A percentile compares a stretch with the other conserved stretches of the same genome.
Conservation (phyloP, 2,888 invertebrate species). For the Eupithecia dodoneata region DNA sequence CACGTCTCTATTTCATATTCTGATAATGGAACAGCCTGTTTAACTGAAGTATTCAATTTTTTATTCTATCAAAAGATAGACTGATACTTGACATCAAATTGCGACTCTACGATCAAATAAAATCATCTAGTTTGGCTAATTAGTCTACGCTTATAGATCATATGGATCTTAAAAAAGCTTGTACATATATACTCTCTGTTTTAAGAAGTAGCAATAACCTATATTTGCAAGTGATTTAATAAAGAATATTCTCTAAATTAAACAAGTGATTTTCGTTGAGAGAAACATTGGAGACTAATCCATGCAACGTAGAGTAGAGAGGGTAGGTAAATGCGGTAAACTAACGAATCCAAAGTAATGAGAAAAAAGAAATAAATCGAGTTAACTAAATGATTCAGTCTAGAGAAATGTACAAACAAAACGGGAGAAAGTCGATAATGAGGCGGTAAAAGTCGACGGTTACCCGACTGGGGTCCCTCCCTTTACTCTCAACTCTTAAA, state of each 20-base stretch:
- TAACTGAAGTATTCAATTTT: not conserved
- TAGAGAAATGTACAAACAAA: conserved; percentile 66
- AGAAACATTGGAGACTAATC: not conserved
- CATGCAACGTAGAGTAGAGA: conserved; percentile 16
- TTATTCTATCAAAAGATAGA: not conserved
- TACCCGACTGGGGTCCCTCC: conserved; percentile 64
- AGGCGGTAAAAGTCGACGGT: conserved; percentile 71
- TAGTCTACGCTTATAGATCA: not conserved
- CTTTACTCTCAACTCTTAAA: conserved; percentile 74
- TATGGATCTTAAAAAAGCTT: not conserved
- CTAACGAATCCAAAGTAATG: conserved; percentile 38
- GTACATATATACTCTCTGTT: not conserved
- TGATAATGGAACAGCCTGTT: not conserved
- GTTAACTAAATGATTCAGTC: conserved; percentile 58
- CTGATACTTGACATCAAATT: not conserved
- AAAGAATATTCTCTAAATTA: not conserved
- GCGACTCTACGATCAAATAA: not conserved
- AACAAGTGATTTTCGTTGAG: not conserved
- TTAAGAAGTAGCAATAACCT: not conserved
- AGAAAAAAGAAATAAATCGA: conserved; percentile 55
- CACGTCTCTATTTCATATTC: not conserved
- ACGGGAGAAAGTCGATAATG: conserved; percentile 74
- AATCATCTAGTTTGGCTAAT: not conserved
- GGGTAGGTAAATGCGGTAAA: conserved; percentile 27
- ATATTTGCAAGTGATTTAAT: not conserved